Conservation (phyloP, 2,888 invertebrate species). For the Drosophila neotestacea region DNA sequence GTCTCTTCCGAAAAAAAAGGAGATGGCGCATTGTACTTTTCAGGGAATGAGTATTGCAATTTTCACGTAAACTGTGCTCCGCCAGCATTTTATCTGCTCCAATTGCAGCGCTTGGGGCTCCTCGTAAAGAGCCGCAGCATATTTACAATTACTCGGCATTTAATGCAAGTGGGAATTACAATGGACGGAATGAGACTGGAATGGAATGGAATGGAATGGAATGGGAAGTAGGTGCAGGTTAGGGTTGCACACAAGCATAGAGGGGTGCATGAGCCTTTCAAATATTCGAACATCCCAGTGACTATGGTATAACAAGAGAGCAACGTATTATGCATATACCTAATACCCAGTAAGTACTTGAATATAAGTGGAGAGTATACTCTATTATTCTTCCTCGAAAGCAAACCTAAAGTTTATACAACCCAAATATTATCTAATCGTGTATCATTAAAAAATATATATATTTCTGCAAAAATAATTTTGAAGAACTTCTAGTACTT, state of each 20-base stretch:
- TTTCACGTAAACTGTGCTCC: slow-evolving; percentile 60
- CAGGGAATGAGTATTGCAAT: slow-evolving; percentile 28
- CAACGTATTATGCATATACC: slow-evolving; percentile 28
- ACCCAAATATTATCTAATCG: too few species aligned
- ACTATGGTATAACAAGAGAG: slow-evolving; percentile 35
- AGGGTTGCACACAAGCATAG: slow-evolving; percentile 7
- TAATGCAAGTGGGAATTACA: slow-evolving; percentile 78
- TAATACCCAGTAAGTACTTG: slow-evolving; percentile 19
- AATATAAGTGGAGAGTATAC: neutral
- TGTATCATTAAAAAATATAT: too few species aligned
- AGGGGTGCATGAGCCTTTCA: slow-evolving; percentile 27
- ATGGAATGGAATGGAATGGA: neutral
- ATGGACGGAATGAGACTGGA: slow-evolving; percentile 33
- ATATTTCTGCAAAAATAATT: too few species aligned
- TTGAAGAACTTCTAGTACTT: too few species aligned
- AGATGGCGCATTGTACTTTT: neutral
- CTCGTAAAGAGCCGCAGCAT: slow-evolving; percentile 53
- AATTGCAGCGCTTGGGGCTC: slow-evolving; percentile 59
- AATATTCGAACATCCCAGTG: slow-evolving; percentile 63
- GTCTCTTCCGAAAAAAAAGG: neutral
- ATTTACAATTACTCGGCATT: slow-evolving; percentile 75
- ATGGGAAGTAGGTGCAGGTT: slow-evolving; percentile 19
- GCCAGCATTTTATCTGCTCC: slow-evolving; percentile 75
- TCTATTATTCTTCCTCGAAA: too few species aligned
- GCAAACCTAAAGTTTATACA: too few species aligned